Base-by-base conservation (phyloP, 2,888 invertebrate species). In the Pristionchus exspectatus region DNA sequence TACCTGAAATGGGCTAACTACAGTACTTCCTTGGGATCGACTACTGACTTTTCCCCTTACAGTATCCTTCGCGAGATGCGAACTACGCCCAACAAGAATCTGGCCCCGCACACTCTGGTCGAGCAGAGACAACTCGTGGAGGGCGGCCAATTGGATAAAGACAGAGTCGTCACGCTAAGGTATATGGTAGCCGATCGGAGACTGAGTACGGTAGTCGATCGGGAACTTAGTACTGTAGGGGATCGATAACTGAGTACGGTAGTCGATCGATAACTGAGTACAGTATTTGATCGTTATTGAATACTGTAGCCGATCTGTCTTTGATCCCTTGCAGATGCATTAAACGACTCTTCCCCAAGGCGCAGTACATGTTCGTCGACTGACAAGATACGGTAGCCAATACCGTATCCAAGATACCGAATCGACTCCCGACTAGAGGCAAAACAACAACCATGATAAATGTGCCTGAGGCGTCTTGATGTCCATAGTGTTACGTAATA, bases 321-420 rank as follows among this genome's bases (percentile, higher is more conserved):
- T 33, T 33, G 33, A 33, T 30, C 30, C 18, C 21, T 74, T 30
- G 18, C 74, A 74, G 74, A 74, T 74, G 74, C 24, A 18, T 74
- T 3, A 74, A 74, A 21, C 74, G 74, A 14, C 74, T 74, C 74
- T 74, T 74, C 74, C 74, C 74, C 21, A n/a, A 16, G 10, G 74
- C 74, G 5, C 74, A 21, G 18, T 38, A 21, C 38, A 74, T 74
- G 74, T 38, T 21, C 74, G 74, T 74, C 33, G 74, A 74, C 9
- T 74, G 74, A 74, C 44, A 4, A 63, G 63, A 63, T 63, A 63
- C 63, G 10, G 63, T n/a, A 63, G 63, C 44, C 10, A 24, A 59
- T 24, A 63, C 59, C 21, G 59, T 24, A 63, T 7, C 56, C 56
- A 12, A 56, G 59, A 63, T 63, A 24, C 59, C 7, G 59, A 7